These are phyloP conservation scores for Isoperla grammatica DNA, from an alignment of 2,888 invertebrate species.

Conservation along the genomic window DNA sequence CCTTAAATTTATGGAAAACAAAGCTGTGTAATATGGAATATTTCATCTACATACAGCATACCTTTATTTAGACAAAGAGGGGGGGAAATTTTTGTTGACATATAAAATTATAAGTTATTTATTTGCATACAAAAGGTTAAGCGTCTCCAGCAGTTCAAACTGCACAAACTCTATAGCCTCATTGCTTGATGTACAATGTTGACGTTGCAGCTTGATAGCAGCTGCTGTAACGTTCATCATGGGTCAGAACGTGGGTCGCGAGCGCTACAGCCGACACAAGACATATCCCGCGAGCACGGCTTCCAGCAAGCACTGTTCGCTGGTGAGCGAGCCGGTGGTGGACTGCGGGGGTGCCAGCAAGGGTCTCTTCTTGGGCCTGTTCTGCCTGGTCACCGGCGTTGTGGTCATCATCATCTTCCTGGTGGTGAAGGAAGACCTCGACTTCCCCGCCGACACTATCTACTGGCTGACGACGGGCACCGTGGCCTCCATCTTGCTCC, in stretches of 20 bases:
- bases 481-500: conserved; percentile 43
- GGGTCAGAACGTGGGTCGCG: conserved; percentile 48
- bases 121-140: too few relatives aligned
- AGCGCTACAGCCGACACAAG: conserved; percentile 28
- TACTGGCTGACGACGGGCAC: conserved; percentile 49
- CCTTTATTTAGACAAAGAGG: too few relatives aligned
- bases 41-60: too few relatives aligned
- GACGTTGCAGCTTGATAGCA: conserved; percentile 45
- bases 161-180: too few relatives aligned
- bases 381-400: conserved; percentile 49
- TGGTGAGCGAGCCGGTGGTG: conserved; percentile 34
- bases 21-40: too few relatives aligned
- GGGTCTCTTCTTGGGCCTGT: conserved; percentile 49
- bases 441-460: conserved; percentile 45
- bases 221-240: conserved; percentile 52
- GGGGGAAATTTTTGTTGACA: too few relatives aligned
- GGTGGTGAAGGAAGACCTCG: conserved; percentile 48
- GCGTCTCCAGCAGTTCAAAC: too few relatives aligned
- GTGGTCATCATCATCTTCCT: conserved; percentile 50
- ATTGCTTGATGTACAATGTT: too few relatives aligned
- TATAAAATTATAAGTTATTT: too few relatives aligned
- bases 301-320: neutral
- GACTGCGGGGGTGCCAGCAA: conserved; percentile 51
- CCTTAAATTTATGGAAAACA: too few relatives aligned
- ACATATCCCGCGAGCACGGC: neutral